These are phyloP conservation scores for Mythimna loreyi DNA, from an alignment of 2,888 invertebrate species.

Conservation along the genomic window DNA sequence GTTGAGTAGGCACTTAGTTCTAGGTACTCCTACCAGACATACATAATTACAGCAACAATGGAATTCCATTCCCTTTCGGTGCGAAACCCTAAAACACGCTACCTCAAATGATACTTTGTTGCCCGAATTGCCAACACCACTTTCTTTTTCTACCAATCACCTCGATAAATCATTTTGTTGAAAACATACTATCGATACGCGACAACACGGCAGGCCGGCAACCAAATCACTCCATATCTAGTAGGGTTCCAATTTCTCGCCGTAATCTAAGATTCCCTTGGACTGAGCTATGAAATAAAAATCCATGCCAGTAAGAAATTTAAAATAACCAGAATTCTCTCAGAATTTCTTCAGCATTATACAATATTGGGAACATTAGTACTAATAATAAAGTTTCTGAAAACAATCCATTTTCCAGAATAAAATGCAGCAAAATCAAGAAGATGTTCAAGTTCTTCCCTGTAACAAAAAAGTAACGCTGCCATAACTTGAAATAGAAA, in stretches of 20 bases:
- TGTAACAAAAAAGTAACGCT: no score
- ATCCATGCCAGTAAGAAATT: not conserved
- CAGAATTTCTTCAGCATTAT: no score
- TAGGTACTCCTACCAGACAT: slow-evolving; percentile 9
- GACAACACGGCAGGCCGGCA: not conserved
- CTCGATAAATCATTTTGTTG: slow-evolving; percentile 45
- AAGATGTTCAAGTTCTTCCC: no score
- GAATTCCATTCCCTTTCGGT: slow-evolving; percentile 44
- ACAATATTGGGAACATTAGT: no score
- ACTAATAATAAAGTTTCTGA: no score
- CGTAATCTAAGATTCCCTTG: no score
- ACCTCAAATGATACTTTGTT: slow-evolving; percentile 24
- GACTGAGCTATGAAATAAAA: not conserved
- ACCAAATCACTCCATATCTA: no score
- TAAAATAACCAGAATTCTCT: no score
- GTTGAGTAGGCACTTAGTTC: slow-evolving; percentile 1
- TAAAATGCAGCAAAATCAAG: no score
- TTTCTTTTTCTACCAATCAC: slow-evolving; percentile 35
- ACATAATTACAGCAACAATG: slow-evolving; percentile 37
- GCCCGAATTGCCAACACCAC: slow-evolving; percentile 19
- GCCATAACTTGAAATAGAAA: no score
- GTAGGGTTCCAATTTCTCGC: no score
- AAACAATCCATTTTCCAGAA: no score
- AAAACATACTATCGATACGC: slow-evolving; percentile 21
- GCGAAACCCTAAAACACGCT: slow-evolving; percentile 19